Evolutionary conservation across 2,888 invertebrate genomes (phyloP).

Genomic region (Parnassius mnemosyne): DNA sequence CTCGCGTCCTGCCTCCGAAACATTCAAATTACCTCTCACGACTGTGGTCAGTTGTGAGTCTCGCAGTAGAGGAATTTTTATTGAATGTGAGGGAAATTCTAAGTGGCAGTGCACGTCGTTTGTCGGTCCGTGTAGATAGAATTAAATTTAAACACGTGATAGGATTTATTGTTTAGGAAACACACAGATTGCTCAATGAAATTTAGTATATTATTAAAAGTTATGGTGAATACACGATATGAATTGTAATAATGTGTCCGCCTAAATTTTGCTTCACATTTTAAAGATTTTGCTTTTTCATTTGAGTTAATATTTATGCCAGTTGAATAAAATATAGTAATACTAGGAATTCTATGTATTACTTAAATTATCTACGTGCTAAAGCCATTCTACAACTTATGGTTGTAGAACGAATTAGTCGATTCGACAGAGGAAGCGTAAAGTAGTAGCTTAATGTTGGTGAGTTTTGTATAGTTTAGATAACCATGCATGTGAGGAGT

Average conservation of each 20-base stretch:
- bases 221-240: slow-evolving; percentile 1
- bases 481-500: too few species aligned
- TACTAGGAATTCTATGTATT: too few species aligned
- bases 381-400: too few species aligned
- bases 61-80: slow-evolving; percentile 53
- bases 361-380: too few species aligned
- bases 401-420: too few species aligned
- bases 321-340: too few species aligned
- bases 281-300: too few species aligned
- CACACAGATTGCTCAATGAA: slow-evolving; percentile 20
- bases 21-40: slow-evolving; percentile 40
- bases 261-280: not conserved
- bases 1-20: slow-evolving; percentile 32
- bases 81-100: slow-evolving; percentile 45
- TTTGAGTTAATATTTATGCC: too few species aligned
- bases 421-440: too few species aligned
- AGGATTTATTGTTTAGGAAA: slow-evolving; percentile 36
- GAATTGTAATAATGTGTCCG: slow-evolving; percentile 1
- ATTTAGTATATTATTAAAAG: slow-evolving; percentile 16
- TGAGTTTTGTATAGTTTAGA: too few species aligned
- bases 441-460: too few species aligned
- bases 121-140: slow-evolving; percentile 25
- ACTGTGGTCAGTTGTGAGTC: slow-evolving; percentile 42
- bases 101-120: slow-evolving; percentile 32
- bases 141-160: slow-evolving; percentile 25